phyloP scores from a whole-genome alignment of 2,888 invertebrate species.

The Oxytorus armatus region DNA sequence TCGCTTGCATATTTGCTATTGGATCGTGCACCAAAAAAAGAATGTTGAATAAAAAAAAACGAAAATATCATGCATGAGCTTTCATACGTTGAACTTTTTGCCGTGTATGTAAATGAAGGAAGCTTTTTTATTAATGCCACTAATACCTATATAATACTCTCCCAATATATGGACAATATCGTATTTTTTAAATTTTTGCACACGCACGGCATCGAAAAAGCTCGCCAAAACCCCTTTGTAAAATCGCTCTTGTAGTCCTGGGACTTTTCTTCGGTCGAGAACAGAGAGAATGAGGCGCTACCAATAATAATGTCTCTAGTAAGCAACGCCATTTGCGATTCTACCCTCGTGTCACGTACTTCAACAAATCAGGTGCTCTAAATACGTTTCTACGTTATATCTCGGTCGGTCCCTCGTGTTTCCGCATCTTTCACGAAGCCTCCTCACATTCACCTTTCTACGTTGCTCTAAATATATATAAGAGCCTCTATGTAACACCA shows the following conservation, averaged over 20 bases:
- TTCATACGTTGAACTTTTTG: neutral
- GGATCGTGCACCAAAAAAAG: neutral
- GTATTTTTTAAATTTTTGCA: constrained; percentile 9
- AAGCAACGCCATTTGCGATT: constrained; percentile 44
- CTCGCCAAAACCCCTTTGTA: constrained; percentile 42
- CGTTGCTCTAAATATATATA: neutral
- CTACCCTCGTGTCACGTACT: constrained; percentile 54
- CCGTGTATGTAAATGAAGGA: constrained; percentile 8
- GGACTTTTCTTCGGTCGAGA: constrained; percentile 3
- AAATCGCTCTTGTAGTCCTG: constrained; percentile 10
- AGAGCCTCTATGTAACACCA: neutral
- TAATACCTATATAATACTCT: constrained; percentile 32
- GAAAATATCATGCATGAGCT: neutral
- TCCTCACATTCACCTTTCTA: neutral
- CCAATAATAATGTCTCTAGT: constrained; percentile 32
- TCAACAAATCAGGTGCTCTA: constrained; percentile 62
- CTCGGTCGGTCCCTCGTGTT: constrained; percentile 2
- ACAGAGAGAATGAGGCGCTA: neutral
- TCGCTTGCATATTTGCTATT: neutral
- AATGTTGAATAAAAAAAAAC: neutral
- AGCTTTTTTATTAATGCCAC: constrained; percentile 48
- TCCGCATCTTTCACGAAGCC: constrained; percentile 25
- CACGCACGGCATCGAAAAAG: neutral
- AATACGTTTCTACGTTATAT: constrained; percentile 56
- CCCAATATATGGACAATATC: constrained; percentile 2